phyloP scores from a whole-genome alignment of 1,140 invertebrate genomes.

The Cecropterus lyciades region DNA sequence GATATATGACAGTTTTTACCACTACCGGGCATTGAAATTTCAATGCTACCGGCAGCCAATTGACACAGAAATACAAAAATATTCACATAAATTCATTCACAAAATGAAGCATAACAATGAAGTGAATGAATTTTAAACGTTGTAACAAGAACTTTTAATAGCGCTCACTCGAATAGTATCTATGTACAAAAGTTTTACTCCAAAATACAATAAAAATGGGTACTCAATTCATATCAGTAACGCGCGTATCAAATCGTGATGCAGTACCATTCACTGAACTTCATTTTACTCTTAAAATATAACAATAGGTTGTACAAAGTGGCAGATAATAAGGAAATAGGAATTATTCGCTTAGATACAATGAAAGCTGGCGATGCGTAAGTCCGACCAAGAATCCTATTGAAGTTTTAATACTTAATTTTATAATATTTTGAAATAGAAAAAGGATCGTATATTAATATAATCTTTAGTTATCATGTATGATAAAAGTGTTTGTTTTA shows the following conservation, averaged over 20 bases:
- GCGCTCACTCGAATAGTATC: constrained; percentile 37
- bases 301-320: constrained; percentile 32
- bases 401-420: no score
- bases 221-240: constrained; percentile 41
- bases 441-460: no score
- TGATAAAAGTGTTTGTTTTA: no score
- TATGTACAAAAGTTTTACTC: constrained; percentile 23
- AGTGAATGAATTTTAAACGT: constrained; percentile 30
- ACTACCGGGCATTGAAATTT: neutral
- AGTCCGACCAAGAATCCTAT: constrained; percentile 17
- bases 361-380: constrained; percentile 8
- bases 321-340: constrained; percentile 64
- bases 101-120: constrained; percentile 15
- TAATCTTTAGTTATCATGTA: no score
- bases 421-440: no score
- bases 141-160: constrained; percentile 30
- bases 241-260: constrained; percentile 56
- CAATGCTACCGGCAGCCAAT: neutral
- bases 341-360: constrained; percentile 53
- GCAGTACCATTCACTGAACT: constrained; percentile 38
- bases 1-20: no score
- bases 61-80: constrained; percentile 14
- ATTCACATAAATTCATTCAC: constrained; percentile 12
- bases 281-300: constrained; percentile 31
- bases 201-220: constrained; percentile 32